Base-by-base conservation (phyloP, 2,797 vertebrate species). In the Clarias fuscus region DNA sequence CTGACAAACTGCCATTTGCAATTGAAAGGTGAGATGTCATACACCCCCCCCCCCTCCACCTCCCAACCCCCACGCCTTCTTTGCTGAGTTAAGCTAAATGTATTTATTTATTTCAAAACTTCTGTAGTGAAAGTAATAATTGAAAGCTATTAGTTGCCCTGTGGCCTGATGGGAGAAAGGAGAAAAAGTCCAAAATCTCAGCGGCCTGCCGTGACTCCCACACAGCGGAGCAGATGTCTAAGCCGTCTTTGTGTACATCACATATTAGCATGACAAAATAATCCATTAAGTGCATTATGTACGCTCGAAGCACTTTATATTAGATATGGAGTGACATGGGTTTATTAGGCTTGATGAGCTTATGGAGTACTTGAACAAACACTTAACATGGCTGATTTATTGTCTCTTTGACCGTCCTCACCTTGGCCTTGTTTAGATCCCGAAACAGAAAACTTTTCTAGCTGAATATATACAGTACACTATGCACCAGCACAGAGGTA, bases 121-220 rank as follows among this genome's bases (percentile, higher is more conserved):
- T 27, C 78, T 86, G 85, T 90, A 87, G 73, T 85, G 80, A 79
- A 89, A 87, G 85, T 88, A 85, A 83, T 93, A 91, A 93, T 92
- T 91, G 90, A 92, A 93, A 92, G 85, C 70, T 89, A 90, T 93
- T 91, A 91, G 88, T 85, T 82, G 89, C 86, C 88, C 85, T 88
- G 84, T 40, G 24, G 59, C 71, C 77, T 56, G 86, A 86, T 83
- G 89, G 87, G 91, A 92, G 68, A 87, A 83, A 8, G 80, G 62
- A 40, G 87, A 86, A 67, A 73, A 86, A 48, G 65, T 79, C 58
- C 5, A 84, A 83, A 70, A 86, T 85, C 85, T 89, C 88, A n/a
- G 83, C 59, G 83, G 79, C 87, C 85, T 75, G 48, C 64, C 48
- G 72, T 64, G 71, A 83, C 87, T 86, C 89, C 89, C 88, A 90